A percentile compares a stretch with the other conserved stretches of the same genome.
Conservation (phyloP, 2,113 vertebrate species). For the Pelecanus crispus region DNA sequence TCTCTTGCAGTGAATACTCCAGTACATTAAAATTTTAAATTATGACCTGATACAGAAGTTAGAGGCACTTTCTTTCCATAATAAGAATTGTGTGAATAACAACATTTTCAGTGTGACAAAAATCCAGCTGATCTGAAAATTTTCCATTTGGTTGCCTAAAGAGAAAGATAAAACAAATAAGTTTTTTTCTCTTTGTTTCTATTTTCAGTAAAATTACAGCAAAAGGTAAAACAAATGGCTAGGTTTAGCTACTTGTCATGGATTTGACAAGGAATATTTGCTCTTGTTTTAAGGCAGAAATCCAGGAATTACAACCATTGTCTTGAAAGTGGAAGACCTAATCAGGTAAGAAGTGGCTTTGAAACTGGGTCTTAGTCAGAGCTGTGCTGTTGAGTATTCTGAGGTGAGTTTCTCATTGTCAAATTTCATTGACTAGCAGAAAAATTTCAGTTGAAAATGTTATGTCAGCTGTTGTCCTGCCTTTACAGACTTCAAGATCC, state of each 20-base stretch:
- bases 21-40: not conserved
- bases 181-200: not conserved
- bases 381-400: not conserved
- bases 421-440: not conserved
- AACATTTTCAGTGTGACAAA: not conserved
- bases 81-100: not conserved
- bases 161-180: not conserved
- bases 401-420: not conserved
- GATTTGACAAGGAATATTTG: not conserved
- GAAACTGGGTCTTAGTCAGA: not conserved
- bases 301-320: not conserved
- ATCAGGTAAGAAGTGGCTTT: not conserved
- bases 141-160: not conserved
- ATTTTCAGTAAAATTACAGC: not conserved
- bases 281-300: not conserved
- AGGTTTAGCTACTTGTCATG: not conserved
- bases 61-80: not conserved
- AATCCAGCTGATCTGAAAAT: not conserved
- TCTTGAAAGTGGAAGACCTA: not conserved
- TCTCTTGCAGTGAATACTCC: not conserved
- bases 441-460: not conserved
- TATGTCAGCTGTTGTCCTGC: not conserved
- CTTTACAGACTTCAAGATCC: not conserved
- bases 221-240: not conserved
- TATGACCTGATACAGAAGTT: not conserved